A percentile compares a stretch with the other conserved stretches of the same genome.
Conservation (phyloP, 2,113 vertebrate genomes). For the Pipa parva region DNA sequence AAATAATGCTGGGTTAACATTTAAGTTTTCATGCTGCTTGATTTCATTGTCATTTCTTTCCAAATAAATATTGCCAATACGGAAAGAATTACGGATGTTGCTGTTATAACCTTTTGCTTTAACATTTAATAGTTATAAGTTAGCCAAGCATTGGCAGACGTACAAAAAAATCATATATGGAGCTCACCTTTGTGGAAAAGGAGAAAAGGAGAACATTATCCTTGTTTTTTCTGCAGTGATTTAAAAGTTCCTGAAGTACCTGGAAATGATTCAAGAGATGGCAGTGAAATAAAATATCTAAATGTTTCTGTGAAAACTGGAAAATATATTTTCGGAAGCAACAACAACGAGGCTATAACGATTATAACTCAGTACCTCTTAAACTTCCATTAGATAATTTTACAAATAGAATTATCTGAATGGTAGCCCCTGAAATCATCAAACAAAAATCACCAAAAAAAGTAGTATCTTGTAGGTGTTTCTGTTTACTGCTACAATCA, state of each 20-base stretch:
- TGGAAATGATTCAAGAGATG: slow-evolving; percentile 53
- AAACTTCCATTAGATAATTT: no score
- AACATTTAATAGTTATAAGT: slow-evolving; percentile 19
- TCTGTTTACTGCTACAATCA: no score
- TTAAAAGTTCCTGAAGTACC: slow-evolving; percentile 88
- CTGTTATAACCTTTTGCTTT: slow-evolving; percentile 2
- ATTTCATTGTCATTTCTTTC: no score
- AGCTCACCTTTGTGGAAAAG: slow-evolving; percentile 87
- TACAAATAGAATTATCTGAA: no score
- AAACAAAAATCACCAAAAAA: no score
- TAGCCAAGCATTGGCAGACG: background rate
- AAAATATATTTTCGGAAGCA: no score
- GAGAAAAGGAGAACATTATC: slow-evolving; percentile 94
- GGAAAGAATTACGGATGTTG: slow-evolving; percentile 16
- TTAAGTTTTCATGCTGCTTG: no score
- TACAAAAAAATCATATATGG: background rate
- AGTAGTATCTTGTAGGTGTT: no score
- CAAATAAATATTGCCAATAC: background rate
- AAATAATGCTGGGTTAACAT: no score
- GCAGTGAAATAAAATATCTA: slow-evolving; percentile 43
- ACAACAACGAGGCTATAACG: no score
- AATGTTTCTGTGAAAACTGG: background rate
- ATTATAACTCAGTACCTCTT: no score
- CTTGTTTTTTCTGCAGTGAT: slow-evolving; percentile 74
- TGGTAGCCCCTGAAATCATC: no score